phyloP scores from a whole-genome alignment of 2,113 vertebrate species.

The Nycticryphes semicollaris region DNA sequence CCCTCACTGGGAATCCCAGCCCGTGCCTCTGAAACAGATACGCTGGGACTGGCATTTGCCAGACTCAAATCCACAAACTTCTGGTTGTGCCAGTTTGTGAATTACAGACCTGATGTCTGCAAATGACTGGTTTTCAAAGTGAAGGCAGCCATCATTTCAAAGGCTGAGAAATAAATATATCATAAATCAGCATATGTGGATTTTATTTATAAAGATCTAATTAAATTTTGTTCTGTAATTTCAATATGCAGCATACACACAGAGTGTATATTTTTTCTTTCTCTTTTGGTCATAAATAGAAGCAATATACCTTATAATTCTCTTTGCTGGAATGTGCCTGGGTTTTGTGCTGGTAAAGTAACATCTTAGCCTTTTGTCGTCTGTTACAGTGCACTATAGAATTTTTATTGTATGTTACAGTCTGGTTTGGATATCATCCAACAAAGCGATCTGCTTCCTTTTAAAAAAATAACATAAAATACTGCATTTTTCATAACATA shows the following conservation, averaged over 20 bases:
- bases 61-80: slow-evolving; percentile 22
- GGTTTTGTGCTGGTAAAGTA: neutral
- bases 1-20: slow-evolving; percentile 14
- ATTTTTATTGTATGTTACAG: slow-evolving; percentile 51
- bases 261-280: neutral
- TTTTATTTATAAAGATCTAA: slow-evolving; percentile 50
- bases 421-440: slow-evolving; percentile 55
- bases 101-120: slow-evolving; percentile 53
- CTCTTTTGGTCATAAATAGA: neutral
- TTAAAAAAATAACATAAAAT: slow-evolving; percentile 53
- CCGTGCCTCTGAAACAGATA: slow-evolving; percentile 16
- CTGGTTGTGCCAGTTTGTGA: slow-evolving; percentile 32
- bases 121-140: slow-evolving; percentile 53
- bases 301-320: slow-evolving; percentile 13
- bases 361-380: slow-evolving; percentile 22
- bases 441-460: slow-evolving; percentile 37
- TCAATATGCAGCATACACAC: neutral
- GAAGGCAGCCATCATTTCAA: slow-evolving; percentile 4
- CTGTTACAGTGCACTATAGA: slow-evolving; percentile 23
- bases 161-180: slow-evolving; percentile 41
- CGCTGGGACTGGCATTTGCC: neutral
- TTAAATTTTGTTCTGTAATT: slow-evolving; percentile 46
- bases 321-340: neutral
- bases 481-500: slow-evolving; percentile 19
- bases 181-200: slow-evolving; percentile 36